These are phyloP conservation scores for Callithrix jacchus DNA, from an alignment of 2,113 vertebrate genomes.

Conservation along the genomic window DNA sequence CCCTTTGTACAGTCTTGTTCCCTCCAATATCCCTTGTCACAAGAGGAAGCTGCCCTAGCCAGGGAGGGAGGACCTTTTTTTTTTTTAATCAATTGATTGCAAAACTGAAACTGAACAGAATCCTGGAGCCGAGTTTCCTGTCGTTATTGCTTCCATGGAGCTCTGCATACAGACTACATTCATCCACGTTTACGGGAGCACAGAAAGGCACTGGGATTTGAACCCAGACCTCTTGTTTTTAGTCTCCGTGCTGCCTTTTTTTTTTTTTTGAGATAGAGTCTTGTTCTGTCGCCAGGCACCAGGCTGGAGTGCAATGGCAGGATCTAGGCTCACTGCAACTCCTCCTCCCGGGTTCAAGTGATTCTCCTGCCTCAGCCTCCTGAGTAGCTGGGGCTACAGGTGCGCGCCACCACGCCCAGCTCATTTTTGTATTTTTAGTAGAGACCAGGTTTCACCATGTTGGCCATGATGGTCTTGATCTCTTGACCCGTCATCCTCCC, in stretches of 20 bases:
- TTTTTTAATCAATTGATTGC: neutral
- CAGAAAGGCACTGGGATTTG: rapidly evolving
- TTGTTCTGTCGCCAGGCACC: no score
- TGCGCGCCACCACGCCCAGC: rapidly evolving
- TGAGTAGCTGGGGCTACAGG: no score
- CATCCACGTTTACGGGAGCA: no score
- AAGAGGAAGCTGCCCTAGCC: neutral
- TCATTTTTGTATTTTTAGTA: no score
- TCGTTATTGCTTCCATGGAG: rapidly evolving
- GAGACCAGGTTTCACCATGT: no score
- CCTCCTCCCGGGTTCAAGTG: no score
- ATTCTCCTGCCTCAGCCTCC: no score
- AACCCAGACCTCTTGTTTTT: neutral
- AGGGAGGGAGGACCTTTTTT: neutral
- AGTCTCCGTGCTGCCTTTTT: neutral
- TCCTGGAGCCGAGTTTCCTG: neutral
- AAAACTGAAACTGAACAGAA: neutral
- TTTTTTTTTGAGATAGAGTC: no score
- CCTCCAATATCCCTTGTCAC: neutral
- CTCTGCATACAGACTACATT: neutral
- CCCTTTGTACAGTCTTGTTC: neutral
- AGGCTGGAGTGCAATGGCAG: no score
- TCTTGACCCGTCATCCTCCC: no score
- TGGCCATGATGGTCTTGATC: no score
- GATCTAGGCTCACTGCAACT: no score